Conservation (phyloP, 2,888 invertebrate species). For the Epinotia brunnichana region DNA sequence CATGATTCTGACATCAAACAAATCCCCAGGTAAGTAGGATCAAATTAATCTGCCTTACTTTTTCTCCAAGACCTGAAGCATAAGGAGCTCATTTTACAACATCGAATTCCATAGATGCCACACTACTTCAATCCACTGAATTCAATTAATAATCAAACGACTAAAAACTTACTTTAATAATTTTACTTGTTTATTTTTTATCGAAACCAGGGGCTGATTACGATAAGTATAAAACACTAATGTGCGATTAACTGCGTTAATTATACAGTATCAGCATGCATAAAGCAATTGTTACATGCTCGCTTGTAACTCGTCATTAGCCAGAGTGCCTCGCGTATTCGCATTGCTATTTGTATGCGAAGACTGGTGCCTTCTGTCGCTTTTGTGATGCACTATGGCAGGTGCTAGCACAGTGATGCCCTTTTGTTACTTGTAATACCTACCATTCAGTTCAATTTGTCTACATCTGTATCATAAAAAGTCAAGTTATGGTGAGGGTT, state of each 20-base stretch:
- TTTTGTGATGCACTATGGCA: constrained; percentile 26
- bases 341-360: constrained; percentile 25
- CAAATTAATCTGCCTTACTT: too few species aligned
- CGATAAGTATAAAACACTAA: constrained; percentile 6
- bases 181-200: neutral
- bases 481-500: neutral
- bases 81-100: too few species aligned
- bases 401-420: constrained; percentile 24
- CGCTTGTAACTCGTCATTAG: constrained; percentile 23
- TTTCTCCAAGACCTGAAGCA: too few species aligned
- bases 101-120: too few species aligned
- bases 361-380: constrained; percentile 17
- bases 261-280: constrained; percentile 18
- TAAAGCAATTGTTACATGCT: constrained; percentile 4
- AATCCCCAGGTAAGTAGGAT: too few species aligned
- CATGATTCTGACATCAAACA: too few species aligned
- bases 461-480: neutral
- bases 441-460: neutral
- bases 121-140: too few species aligned
- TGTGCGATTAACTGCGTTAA: constrained; percentile 14
- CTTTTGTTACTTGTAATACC: neutral
- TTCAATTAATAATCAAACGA: too few species aligned
- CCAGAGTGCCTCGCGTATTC: constrained; percentile 9
- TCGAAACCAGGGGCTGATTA: constrained; percentile 8
- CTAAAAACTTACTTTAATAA: neutral